Percentiles rank a stretch among this genome's conserved stretches.
Evolutionary conservation across 2,113 vertebrate species (phyloP).

Genomic region (Antigone vipio): DNA sequence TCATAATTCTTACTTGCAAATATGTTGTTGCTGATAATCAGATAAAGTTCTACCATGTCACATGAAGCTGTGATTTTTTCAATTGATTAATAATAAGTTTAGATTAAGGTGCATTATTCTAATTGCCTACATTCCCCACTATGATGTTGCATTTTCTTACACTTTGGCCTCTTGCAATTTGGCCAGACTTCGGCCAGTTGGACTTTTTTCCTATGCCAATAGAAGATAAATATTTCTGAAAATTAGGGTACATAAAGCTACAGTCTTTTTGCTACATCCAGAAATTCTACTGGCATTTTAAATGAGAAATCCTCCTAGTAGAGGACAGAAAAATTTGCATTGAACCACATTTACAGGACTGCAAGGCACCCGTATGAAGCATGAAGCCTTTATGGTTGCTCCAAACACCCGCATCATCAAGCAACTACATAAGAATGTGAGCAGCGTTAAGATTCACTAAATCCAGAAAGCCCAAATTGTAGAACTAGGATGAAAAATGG

Average conservation of each 20-base stretch:
- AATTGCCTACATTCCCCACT: neutral
- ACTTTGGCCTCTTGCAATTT: neutral
- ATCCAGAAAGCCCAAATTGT: neutral
- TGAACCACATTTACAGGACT: neutral
- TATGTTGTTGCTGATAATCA: neutral
- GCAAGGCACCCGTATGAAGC: neutral
- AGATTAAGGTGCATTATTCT: neutral
- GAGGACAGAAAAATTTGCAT: neutral
- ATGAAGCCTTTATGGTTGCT: neutral
- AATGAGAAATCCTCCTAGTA: neutral
- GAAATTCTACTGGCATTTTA: neutral
- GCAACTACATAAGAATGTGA: neutral
- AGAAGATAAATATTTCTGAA: neutral
- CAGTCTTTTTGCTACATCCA: neutral
- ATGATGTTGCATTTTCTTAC: neutral
- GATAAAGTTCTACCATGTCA: neutral
- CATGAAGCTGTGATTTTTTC: neutral
- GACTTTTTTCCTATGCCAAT: neutral
- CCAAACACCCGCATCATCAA: neutral
- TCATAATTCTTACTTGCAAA: neutral
- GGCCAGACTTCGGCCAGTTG: neutral
- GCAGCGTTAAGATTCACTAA: neutral
- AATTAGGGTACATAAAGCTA: neutral
- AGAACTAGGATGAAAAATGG: neutral
- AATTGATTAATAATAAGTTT: neutral